A percentile compares a stretch with the other conserved stretches of the same genome.
These are phyloP conservation scores for Poecile montanus DNA, from an alignment of 2,797 vertebrate species.

Conservation along the genomic window DNA sequence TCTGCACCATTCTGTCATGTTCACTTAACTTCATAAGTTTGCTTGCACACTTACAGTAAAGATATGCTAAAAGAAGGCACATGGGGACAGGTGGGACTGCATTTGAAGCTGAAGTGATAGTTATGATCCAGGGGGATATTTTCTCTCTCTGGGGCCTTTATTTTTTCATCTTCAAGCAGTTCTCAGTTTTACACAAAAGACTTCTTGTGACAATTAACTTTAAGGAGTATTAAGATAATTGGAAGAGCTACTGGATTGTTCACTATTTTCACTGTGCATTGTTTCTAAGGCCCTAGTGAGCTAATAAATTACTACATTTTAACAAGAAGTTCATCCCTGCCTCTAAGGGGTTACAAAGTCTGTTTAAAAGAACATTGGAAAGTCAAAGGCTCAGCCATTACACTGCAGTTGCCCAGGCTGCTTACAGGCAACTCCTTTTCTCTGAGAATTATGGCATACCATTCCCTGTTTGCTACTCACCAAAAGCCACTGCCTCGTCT, in stretches of 20 bases:
- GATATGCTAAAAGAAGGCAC: background rate
- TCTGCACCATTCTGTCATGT: background rate
- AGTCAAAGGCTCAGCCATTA: background rate
- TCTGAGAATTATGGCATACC: background rate
- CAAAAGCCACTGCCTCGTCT: background rate
- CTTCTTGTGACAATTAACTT: background rate
- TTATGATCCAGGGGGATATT: background rate
- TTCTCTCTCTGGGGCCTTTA: background rate
- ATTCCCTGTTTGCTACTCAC: background rate
- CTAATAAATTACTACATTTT: background rate
- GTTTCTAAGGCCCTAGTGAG: background rate
- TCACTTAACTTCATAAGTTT: background rate
- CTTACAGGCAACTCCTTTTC: background rate
- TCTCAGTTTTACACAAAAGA: background rate
- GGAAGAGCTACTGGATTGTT: background rate
- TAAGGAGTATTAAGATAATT: background rate
- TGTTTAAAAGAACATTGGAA: background rate
- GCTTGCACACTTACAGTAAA: background rate
- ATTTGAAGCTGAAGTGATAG: background rate
- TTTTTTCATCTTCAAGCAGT: background rate
- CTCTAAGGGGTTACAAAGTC: background rate
- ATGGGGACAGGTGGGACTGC: background rate
- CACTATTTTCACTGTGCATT: background rate
- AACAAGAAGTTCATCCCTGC: background rate
- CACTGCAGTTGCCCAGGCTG: background rate